These are phyloP conservation scores for Drosophila pseudoobscura DNA, from an alignment of 1,140 invertebrate genomes.

Conservation along the genomic window DNA sequence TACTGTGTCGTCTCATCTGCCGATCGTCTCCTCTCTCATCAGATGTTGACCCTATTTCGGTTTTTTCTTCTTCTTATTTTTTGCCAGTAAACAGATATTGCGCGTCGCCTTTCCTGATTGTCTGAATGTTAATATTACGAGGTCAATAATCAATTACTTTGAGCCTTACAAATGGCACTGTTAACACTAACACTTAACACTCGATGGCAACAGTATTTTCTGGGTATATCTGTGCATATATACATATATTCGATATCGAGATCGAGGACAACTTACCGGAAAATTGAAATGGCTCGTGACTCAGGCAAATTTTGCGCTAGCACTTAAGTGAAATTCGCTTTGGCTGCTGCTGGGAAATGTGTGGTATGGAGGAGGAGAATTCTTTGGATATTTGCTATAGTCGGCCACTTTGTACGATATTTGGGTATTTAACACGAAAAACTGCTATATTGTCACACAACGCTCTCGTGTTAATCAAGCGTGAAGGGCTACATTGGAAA, in stretches of 20 bases:
- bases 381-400: conserved; percentile 32
- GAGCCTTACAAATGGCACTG: conserved; percentile 15
- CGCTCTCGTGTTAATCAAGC: conserved; percentile 75
- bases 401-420: conserved; percentile 33
- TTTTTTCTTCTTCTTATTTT: not conserved
- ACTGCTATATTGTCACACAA: conserved; percentile 74
- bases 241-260: conserved; percentile 18
- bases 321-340: conserved; percentile 37
- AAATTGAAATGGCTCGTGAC: conserved; percentile 66
- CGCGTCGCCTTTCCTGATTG: conserved; percentile 37
- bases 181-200: conserved; percentile 29
- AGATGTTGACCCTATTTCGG: conserved; percentile 36
- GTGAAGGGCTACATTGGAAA: conserved; percentile 80
- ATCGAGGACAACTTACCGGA: conserved; percentile 61
- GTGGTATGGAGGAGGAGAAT: conserved; percentile 22
- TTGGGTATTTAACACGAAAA: conserved; percentile 65
- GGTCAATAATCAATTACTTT: conserved; percentile 29
- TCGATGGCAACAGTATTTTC: conserved; percentile 17
- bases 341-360: conserved; percentile 9
- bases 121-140: conserved; percentile 28
- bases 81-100: conserved; percentile 48
- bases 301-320: conserved; percentile 49
- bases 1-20: conserved; percentile 12
- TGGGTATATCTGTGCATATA: not conserved
- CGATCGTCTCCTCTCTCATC: conserved; percentile 8